A percentile compares a stretch with the other conserved stretches of the same genome.
These are phyloP conservation scores for Bradypodion pumilum DNA, from an alignment of 2,797 vertebrate genomes.

Conservation along the genomic window DNA sequence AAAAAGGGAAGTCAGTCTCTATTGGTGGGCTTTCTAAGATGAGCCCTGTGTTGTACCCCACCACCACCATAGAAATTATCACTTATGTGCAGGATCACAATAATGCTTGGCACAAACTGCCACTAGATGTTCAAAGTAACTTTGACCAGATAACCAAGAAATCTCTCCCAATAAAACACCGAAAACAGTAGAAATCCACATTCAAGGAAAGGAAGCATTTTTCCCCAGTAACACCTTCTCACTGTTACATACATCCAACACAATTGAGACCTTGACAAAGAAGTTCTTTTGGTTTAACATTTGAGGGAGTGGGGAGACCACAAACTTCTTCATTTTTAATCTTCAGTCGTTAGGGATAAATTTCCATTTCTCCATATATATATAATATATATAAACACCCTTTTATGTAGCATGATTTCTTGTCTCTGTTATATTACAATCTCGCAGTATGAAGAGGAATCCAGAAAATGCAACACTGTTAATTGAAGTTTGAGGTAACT, in stretches of 20 bases:
- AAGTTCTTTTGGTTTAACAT: constrained; percentile 64
- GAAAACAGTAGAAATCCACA: constrained; percentile 63
- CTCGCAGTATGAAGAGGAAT: constrained; percentile 71
- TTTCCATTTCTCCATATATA: constrained; percentile 63
- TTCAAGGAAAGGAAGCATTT: constrained; percentile 71
- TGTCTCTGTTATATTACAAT: constrained; percentile 64
- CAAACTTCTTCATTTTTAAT: constrained; percentile 59
- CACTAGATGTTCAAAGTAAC: background rate
- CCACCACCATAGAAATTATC: background rate
- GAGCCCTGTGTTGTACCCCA: background rate
- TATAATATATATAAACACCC: constrained; percentile 62
- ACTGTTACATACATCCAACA: constrained; percentile 61
- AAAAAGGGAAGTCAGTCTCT: background rate
- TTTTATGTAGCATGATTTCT: constrained; percentile 70
- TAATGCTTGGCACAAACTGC: constrained; percentile 6
- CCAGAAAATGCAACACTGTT: constrained; percentile 81
- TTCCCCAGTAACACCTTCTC: constrained; percentile 58
- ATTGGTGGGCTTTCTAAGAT: constrained; percentile 1
- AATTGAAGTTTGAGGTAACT: constrained; percentile 88
- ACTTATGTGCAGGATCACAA: background rate
- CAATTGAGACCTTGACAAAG: constrained; percentile 67
- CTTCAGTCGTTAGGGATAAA: constrained; percentile 75
- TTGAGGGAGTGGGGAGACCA: constrained; percentile 49
- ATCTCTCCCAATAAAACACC: constrained; percentile 69
- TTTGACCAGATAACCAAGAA: constrained; percentile 23